Conservation (phyloP, 2,113 vertebrate genomes). For the Sminthopsis crassicaudata region DNA sequence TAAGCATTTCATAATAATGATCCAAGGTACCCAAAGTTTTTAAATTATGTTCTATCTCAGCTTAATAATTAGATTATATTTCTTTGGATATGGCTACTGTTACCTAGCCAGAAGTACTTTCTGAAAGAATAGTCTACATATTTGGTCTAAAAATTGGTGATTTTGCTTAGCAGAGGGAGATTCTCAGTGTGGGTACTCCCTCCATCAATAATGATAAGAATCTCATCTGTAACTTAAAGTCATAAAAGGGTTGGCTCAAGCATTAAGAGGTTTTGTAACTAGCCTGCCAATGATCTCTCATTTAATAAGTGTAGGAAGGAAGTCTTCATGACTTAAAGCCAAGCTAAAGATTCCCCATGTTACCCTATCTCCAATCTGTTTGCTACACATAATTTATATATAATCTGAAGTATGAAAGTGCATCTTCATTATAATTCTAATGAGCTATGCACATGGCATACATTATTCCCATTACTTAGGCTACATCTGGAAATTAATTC, state of each 20-base stretch:
- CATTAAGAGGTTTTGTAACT: not conserved
- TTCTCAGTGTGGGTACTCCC: not conserved
- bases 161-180: not conserved
- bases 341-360: not conserved
- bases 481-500: slow-evolving; percentile 14
- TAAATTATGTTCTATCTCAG: slow-evolving; percentile 31
- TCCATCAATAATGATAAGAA: not conserved
- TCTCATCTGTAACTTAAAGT: not conserved
- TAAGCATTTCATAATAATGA: slow-evolving; percentile 1
- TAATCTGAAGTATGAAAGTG: slow-evolving; percentile 38
- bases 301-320: not conserved
- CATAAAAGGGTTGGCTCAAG: not conserved
- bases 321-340: not conserved
- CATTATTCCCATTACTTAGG: slow-evolving; percentile 8
- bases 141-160: not conserved
- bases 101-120: slow-evolving; percentile 5
- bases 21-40: not conserved
- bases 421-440: slow-evolving; percentile 38
- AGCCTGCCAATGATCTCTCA: not conserved
- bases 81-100: slow-evolving; percentile 19
- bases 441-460: slow-evolving; percentile 15
- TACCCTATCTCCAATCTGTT: not conserved
- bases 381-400: slow-evolving; percentile 20
- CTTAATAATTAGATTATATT: slow-evolving; percentile 38
- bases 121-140: slow-evolving; percentile 33